A percentile compares a stretch with the other conserved stretches of the same genome.
Conservation (phyloP, 2,888 invertebrate species). For the Brenthis ino region DNA sequence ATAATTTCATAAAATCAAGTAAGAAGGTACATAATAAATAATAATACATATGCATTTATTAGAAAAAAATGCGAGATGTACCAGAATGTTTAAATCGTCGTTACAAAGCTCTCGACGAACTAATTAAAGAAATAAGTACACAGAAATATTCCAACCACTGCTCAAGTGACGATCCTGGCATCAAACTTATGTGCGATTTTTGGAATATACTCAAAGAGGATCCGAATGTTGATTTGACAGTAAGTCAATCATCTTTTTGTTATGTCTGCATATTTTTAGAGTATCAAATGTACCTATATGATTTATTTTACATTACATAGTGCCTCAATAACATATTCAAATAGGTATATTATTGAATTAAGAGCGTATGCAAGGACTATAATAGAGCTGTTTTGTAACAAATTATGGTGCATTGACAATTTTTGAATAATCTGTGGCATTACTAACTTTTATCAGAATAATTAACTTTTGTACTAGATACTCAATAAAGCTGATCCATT, state of each 20-base stretch:
- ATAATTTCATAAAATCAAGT: background rate
- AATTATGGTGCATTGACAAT: too few species aligned
- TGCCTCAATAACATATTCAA: conserved; percentile 12
- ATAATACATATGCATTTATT: background rate
- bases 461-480: too few species aligned
- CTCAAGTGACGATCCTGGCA: conserved; percentile 47
- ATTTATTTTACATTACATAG: too few species aligned
- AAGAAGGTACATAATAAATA: background rate
- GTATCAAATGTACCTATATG: too few species aligned
- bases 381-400: too few species aligned
- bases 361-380: too few species aligned
- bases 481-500: too few species aligned
- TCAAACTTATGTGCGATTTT: conserved; percentile 67
- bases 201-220: conserved; percentile 70
- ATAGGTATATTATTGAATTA: too few species aligned
- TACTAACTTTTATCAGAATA: too few species aligned
- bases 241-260: conserved; percentile 34
- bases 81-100: conserved; percentile 64
- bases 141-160: conserved; percentile 31
- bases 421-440: too few species aligned
- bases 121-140: conserved; percentile 55
- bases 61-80: conserved; percentile 53
- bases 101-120: conserved; percentile 57
- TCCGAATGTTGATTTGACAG: conserved; percentile 59
- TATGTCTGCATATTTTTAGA: too few species aligned